Evolutionary conservation across 2,113 vertebrate genomes (phyloP).

Genomic region (Pimephales promelas): DNA sequence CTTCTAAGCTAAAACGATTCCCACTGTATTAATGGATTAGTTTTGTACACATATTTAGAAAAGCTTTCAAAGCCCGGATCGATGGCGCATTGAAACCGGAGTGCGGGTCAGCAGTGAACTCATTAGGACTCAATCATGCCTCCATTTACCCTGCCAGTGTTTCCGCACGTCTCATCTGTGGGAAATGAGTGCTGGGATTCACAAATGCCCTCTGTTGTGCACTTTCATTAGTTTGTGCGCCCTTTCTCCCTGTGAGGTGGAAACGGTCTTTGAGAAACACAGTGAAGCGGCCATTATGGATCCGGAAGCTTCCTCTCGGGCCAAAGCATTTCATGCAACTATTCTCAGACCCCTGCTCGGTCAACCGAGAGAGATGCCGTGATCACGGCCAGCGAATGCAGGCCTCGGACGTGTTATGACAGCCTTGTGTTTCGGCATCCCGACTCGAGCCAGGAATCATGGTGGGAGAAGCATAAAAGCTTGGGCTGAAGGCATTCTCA

Average conservation of each 20-base stretch:
- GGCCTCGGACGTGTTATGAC: not conserved
- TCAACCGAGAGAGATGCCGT: not conserved
- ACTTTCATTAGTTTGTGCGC: constrained; percentile 14
- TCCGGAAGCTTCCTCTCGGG: constrained; percentile 29
- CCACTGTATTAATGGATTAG: not conserved
- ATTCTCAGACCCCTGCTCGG: constrained; percentile 5
- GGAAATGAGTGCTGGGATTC: constrained; percentile 40
- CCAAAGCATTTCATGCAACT: constrained; percentile 13
- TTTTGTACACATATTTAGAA: constrained; percentile 12
- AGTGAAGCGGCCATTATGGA: constrained; percentile 32
- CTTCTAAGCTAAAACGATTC: not conserved
- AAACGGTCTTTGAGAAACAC: constrained; percentile 27
- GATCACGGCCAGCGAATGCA: constrained; percentile 7
- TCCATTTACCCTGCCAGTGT: not conserved
- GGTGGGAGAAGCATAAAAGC: not conserved
- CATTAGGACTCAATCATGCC: constrained; percentile 21
- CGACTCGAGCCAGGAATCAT: not conserved
- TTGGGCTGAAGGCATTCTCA: too few relatives aligned
- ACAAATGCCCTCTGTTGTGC: too few relatives aligned
- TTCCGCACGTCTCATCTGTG: not conserved
- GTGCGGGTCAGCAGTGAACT: constrained; percentile 34
- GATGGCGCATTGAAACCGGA: constrained; percentile 5
- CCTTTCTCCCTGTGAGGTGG: constrained; percentile 30
- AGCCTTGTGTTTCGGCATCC: not conserved
- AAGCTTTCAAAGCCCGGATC: constrained; percentile 31